These are phyloP conservation scores for Bos javanicus DNA, from an alignment of 2,113 vertebrate species.

Conservation along the genomic window DNA sequence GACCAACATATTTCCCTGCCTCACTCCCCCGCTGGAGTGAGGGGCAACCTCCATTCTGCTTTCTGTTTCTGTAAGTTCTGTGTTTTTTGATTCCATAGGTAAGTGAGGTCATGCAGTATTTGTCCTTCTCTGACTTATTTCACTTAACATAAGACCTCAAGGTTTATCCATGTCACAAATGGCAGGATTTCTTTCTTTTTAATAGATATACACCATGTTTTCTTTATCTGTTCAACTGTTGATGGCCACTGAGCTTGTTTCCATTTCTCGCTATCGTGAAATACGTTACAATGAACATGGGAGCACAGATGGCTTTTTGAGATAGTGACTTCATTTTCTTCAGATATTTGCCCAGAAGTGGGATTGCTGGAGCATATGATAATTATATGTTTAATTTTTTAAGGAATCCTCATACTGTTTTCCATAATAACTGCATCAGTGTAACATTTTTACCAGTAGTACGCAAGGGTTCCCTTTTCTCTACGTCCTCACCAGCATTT, in stretches of 20 bases:
- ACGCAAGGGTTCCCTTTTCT: neutral
- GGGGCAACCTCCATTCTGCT: neutral
- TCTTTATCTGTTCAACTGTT: neutral
- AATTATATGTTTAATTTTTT: neutral
- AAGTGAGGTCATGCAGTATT: neutral
- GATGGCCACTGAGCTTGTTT: neutral
- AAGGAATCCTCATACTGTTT: neutral
- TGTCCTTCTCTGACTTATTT: neutral
- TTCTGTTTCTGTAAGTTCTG: neutral
- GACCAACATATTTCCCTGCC: neutral
- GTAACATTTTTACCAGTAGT: neutral
- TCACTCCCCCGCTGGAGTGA: neutral
- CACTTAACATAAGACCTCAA: neutral
- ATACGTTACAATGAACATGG: neutral
- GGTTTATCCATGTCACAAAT: neutral
- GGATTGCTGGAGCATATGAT: neutral
- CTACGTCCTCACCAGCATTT: neutral
- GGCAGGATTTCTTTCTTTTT: neutral
- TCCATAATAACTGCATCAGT: neutral
- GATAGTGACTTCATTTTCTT: neutral
- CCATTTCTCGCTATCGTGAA: neutral
- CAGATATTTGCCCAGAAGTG: neutral
- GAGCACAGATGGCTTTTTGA: neutral
- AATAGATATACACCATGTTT: neutral
- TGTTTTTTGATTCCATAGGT: neutral